These are phyloP conservation scores for Papilio xuthus DNA, from an alignment of 1,140 invertebrate species.

Conservation along the genomic window DNA sequence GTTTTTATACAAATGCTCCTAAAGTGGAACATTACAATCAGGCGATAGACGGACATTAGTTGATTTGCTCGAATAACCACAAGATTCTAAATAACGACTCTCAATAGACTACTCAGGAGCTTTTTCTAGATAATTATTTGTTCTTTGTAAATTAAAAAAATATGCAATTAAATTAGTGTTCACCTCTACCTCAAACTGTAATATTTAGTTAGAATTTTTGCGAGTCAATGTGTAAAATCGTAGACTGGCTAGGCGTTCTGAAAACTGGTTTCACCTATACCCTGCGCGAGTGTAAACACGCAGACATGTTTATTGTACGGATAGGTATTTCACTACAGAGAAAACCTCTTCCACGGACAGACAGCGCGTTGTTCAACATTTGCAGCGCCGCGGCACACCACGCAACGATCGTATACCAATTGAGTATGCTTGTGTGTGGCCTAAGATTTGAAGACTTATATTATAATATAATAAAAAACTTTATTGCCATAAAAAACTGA, in stretches of 20 bases:
- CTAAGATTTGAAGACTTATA: not conserved
- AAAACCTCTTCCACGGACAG: conserved; percentile 50
- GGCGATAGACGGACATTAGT: no score
- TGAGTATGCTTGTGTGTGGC: not conserved
- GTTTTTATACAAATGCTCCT: no score
- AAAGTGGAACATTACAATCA: no score
- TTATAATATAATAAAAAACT: no score
- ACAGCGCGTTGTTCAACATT: conserved; percentile 51
- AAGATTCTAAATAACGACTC: no score
- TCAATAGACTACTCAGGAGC: no score
- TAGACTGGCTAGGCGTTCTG: conserved; percentile 29
- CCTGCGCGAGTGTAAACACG: conserved; percentile 31
- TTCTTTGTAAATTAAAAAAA: no score
- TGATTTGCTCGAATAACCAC: no score
- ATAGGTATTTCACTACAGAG: conserved; percentile 49
- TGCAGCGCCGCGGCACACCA: not conserved
- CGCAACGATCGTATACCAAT: not conserved
- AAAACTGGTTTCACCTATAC: conserved; percentile 29
- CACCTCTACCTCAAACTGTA: not conserved
- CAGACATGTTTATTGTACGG: conserved; percentile 37
- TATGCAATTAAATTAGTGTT: not conserved
- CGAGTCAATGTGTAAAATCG: conserved; percentile 13
- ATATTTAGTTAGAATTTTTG: conserved; percentile 20
- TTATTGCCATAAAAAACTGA: no score
- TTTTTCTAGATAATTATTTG: no score